Evolutionary conservation across 2,888 invertebrate species (phyloP), one percentile per base, ranked within the genome.

Genomic region (Acanthacorydalis orientalis): DNA sequence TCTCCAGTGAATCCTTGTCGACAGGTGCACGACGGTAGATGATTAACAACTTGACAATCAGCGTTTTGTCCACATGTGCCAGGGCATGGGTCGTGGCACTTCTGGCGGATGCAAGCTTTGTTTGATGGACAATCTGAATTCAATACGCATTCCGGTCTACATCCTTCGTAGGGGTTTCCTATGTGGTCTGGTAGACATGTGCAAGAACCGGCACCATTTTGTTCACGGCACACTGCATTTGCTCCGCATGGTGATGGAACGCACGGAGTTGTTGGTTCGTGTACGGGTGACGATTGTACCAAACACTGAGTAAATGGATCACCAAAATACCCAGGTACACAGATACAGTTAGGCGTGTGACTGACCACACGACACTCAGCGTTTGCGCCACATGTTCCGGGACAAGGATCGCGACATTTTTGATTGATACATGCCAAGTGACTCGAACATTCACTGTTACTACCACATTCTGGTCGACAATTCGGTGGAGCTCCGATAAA

Each of bases 401-500:
- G 72, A 54, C 83, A 83, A 31, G 82, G 81, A 62, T 83, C 77
- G 55, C 62, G 64, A 55, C 82, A 83, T 62, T 76, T 79, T 50
- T 73, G 71, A 57, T 76, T 74, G 11, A 78, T 74, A 56, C 80
- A 80, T 23, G 79, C 79, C 51, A 72, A 63, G 52, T 75, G 68
- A 52, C 67, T 67, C 1, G 73, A 53, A 59, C 82, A 81, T 61
- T 80, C 79, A 33, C 73, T 68, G 57, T 86, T 83, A 47, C 74
- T 70, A 10, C 77, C 72, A 60, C 86, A 86, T 62, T 86, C 84
- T 0, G 83, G 83, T 52, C 78, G 70, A 59, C 87, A 88, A 52
- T 75, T 75, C 4, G 85, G 84, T 33, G 88, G 84, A n/a, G 72
- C 71, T 32, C 80, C 80, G 43, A 74, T 68, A 62, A 77, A 85